Conservation (phyloP, 1,140 invertebrate genomes). For the Caerostris darwini region DNA sequence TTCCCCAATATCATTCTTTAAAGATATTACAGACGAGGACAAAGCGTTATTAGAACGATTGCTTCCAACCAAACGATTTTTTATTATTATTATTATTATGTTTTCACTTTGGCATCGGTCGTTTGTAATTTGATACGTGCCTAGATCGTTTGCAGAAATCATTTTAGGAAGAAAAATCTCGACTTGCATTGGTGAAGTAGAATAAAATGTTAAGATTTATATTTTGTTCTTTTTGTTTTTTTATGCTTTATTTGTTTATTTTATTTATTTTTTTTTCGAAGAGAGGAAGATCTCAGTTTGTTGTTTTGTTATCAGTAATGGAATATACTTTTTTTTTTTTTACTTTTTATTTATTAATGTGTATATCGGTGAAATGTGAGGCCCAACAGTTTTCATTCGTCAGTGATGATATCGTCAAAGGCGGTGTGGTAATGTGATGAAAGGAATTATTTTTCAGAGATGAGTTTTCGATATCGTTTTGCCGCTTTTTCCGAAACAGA, state of each 20-base stretch:
- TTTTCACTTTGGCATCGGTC: background rate
- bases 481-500: background rate
- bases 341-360: background rate
- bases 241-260: background rate
- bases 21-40: constrained; percentile 45
- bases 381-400: background rate
- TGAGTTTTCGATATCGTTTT: constrained; percentile 49
- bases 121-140: constrained; percentile 60
- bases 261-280: background rate
- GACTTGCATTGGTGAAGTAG: background rate
- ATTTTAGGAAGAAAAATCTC: constrained; percentile 8
- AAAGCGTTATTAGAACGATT: constrained; percentile 56
- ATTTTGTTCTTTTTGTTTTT: background rate
- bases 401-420: constrained; percentile 18
- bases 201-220: constrained; percentile 48
- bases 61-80: background rate
- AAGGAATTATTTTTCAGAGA: constrained; percentile 29
- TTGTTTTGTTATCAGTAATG: constrained; percentile 1
- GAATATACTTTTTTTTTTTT: background rate
- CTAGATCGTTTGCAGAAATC: constrained; percentile 48
- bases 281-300: constrained; percentile 3
- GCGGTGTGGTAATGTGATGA: constrained; percentile 47
- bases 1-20: constrained; percentile 44
- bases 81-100: background rate
- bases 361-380: constrained; percentile 32